Conservation (phyloP, 2,888 invertebrate genomes). For the Drosophila ustulata region DNA sequence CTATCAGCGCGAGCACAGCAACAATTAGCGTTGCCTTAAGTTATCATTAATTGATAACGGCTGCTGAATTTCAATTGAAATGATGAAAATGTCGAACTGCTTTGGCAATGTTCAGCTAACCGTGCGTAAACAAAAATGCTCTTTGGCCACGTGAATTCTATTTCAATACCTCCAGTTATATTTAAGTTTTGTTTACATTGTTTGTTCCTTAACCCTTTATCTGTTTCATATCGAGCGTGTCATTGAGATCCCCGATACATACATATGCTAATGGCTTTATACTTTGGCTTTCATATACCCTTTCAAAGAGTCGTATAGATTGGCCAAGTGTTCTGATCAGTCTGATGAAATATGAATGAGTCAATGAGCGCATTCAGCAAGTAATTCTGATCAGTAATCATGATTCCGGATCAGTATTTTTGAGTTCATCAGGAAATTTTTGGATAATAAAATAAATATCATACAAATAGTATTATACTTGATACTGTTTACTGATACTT, state of each 20-base stretch:
- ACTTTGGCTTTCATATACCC: neutral
- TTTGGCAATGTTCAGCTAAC: constrained; percentile 27
- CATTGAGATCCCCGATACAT: constrained; percentile 4
- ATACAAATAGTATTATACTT: too few species aligned
- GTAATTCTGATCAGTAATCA: too few species aligned
- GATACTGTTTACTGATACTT: too few species aligned
- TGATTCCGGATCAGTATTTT: too few species aligned
- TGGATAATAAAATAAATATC: too few species aligned
- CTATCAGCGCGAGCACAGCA: constrained; percentile 20
- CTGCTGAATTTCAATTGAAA: constrained; percentile 2
- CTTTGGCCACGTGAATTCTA: constrained; percentile 10
- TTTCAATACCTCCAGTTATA: constrained; percentile 26
- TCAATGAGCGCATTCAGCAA: neutral
- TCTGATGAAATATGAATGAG: neutral
- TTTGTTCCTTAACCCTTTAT: neutral
- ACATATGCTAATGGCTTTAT: neutral
- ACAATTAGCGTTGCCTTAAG: neutral
- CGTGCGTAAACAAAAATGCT: constrained; percentile 24
- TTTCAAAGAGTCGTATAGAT: neutral
- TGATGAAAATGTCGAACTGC: constrained; percentile 37
- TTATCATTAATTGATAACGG: constrained; percentile 17
- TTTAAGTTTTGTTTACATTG: constrained; percentile 35
- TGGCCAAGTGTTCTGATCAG: neutral
- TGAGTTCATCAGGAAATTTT: too few species aligned
- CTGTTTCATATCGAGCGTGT: neutral